Base-by-base conservation (phyloP, 2,113 vertebrate genomes). In the Climacteris rufus region DNA sequence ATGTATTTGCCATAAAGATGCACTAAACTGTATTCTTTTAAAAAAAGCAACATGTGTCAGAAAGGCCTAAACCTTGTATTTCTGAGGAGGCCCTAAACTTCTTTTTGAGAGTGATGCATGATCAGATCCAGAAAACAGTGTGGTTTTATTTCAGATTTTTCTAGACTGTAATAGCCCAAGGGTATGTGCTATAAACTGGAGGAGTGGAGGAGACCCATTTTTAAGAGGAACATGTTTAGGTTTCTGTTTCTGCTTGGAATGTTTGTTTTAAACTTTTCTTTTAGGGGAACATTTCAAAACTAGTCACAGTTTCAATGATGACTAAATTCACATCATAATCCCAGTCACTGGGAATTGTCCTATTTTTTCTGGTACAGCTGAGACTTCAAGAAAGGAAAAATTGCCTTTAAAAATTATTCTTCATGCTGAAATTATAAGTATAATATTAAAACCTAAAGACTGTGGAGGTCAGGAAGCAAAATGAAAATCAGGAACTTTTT, bases 131-230 rank as follows among this genome's bases (percentile, higher is more conserved):
- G 93, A 96, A 96, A 96, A 93, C 56, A 75, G 65, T 76, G 80
- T 89, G 92, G 68, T 56, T 95, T 96, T 95, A 96, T 93, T 95
- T 96, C 94, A 87, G 95, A 89, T 89, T 96, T 96, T 96, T 94
- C 94, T 96, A 94, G 90, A 96, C 92, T 95, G 76, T 53, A 93
- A 94, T 93, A 92, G 90, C 93, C 88, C 76, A 84, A 87, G 80
- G 93, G 80, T 90, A 93, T 70, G 40, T 90, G 90, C 95, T 95
- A 96, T 96, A 96, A 97, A 96, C 40, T 68, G 83, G 63, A 92
- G 88, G 76, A 90, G 82, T 61, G 70, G 76, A 93, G 87, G 77
- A 95, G 96, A 92, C 40, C 64, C 22, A 1, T 81, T 96, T 93
- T 96, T 94, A 94, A 94, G 90, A 91, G 96, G 31, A 92, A 75